A percentile compares a stretch with the other conserved stretches of the same genome.
Conservation (phyloP, 2,797 vertebrate genomes). For the Garrulus glandarius region DNA sequence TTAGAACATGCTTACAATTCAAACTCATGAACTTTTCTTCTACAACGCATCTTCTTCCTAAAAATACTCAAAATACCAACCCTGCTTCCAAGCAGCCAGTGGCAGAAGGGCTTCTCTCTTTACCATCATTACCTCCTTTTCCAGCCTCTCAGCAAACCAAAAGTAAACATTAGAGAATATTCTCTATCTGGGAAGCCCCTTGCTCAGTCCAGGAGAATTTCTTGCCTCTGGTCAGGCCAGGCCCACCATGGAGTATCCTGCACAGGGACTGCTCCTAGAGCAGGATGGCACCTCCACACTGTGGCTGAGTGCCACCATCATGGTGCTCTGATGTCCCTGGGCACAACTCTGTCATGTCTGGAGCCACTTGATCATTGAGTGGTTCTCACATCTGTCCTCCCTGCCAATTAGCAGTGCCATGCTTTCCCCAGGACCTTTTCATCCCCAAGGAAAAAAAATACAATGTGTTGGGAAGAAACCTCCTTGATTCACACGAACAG, state of each 20-base stretch:
- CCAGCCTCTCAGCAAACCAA: background rate
- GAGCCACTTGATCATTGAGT: fast-evolving
- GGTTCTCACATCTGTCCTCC: background rate
- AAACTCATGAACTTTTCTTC: background rate
- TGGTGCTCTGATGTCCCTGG: background rate
- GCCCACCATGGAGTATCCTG: background rate
- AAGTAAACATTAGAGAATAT: background rate
- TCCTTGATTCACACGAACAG: background rate
- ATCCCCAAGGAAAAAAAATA: background rate
- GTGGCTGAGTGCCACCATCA: background rate
- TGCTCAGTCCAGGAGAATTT: background rate
- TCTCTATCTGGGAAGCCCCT: background rate
- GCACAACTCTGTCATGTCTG: background rate
- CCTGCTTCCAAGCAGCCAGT: background rate
- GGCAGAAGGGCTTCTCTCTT: background rate
- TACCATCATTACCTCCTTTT: background rate
- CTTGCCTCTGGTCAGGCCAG: background rate
- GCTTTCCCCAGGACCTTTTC: background rate
- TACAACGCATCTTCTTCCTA: background rate
- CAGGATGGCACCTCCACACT: background rate
- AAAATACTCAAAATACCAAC: background rate
- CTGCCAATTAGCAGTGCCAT: background rate
- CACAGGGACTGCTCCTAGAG: background rate
- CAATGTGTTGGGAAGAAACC: fast-evolving
- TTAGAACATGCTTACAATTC: background rate